Evolutionary conservation across 1,140 invertebrate species (phyloP), one percentile per base, ranked within the genome.

Genomic region (Steinernema feltiae): DNA sequence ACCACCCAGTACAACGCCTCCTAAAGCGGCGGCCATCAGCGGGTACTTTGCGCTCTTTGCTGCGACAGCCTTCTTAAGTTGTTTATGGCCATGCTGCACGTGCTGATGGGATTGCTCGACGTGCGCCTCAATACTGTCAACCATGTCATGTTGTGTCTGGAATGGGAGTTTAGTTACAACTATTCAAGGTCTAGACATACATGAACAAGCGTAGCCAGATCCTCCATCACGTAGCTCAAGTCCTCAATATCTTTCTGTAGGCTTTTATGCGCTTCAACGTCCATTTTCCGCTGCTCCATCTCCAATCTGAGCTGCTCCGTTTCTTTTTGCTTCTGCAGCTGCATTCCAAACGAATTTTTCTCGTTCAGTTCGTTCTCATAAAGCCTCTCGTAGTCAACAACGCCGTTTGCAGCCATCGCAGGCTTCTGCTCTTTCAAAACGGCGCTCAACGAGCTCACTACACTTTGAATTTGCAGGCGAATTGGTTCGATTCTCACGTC

Each of bases 41-140:
- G 78, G 71, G 31, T 83, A 83, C 46, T 81, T 82, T 0, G 81
- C 81, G n/a, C 75, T 79, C 69, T 83, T 84, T 17, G 69, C 74
- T 18, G 71, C 72, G 2, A 82, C 82, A 21, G 81, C 81, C 41
- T 82, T 79, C 30, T 80, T 82, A 46, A 82, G 46, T 30, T 83
- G 73, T 32, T 77, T 73, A 30, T 81, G 72, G 70, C 82, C 81
- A 18, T 32, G 1, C 17, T 82, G 69, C 1, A 83, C 79, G 48
- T 82, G 76, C 21, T 75, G 71, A 24, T 32, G 70, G 7, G 81
- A 71, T 31, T 74, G 48, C 70, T 83, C 81, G 2, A 83, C 80
- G n/a, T 83, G 81, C 21, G 77, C 78, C 73, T 82, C 81, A 69
- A 82, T 82, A 32, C 80, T 82, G 73, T 82, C 81, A 0, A 83